Evolutionary conservation across 2,797 vertebrate genomes (phyloP).

Genomic region (Anguilla pacifica): DNA sequence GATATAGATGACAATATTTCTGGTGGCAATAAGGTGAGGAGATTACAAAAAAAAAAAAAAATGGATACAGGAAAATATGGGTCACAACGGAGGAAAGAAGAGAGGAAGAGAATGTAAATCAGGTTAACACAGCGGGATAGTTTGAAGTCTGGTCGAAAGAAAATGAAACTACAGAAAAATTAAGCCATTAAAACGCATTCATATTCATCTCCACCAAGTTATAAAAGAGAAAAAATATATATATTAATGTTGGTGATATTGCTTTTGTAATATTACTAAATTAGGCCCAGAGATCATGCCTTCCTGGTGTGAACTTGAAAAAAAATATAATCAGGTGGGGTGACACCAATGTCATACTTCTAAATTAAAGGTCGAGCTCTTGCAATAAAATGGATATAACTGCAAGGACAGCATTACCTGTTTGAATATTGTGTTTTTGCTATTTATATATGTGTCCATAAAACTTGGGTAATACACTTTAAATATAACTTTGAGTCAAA

Average conservation of each 20-base stretch:
- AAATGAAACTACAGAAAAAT: slow-evolving; percentile 40
- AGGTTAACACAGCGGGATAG: slow-evolving; percentile 41
- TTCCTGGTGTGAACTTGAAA: slow-evolving; percentile 16
- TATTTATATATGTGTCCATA: background rate
- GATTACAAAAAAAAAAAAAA: slow-evolving; percentile 35
- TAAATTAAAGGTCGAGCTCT: slow-evolving; percentile 23
- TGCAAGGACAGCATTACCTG: background rate
- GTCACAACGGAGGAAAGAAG: background rate
- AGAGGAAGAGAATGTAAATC: slow-evolving; percentile 18
- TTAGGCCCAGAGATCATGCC: background rate
- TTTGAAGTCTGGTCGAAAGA: slow-evolving; percentile 41
- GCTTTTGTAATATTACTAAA: slow-evolving; percentile 20
- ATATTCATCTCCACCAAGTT: slow-evolving; percentile 28
- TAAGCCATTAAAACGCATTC: slow-evolving; percentile 29
- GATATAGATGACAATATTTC: slow-evolving; percentile 66
- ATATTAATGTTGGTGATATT: slow-evolving; percentile 10
- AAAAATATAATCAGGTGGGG: background rate
- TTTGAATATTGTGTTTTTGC: background rate
- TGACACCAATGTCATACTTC: slow-evolving; percentile 18
- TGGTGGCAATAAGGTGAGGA: slow-evolving; percentile 60
- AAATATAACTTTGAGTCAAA: background rate
- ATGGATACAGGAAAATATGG: slow-evolving; percentile 46
- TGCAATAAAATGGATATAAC: slow-evolving; percentile 9
- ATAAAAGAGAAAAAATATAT: background rate
- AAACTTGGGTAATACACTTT: background rate